Evolutionary conservation across 2,888 invertebrate genomes (phyloP), one percentile per base, ranked within the genome.

Genomic region (Cephus sareptanus): DNA sequence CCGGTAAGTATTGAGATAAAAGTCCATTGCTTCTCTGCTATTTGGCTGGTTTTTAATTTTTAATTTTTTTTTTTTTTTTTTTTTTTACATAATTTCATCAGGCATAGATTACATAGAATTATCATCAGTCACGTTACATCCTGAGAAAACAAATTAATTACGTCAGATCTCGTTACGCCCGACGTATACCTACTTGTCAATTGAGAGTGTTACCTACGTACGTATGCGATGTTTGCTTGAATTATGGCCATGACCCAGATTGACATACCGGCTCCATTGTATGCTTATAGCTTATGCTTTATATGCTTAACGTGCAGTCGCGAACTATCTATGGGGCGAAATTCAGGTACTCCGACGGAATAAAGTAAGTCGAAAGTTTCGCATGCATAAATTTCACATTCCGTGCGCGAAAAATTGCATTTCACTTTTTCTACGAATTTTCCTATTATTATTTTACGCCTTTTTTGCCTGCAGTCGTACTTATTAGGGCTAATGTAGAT

Each of bases 1-100:
- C 89, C 82, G 91, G 91, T 91, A 79, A 91, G 90, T 88, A 71
- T 71, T 71, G 9, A 56, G 56, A 56, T 56, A 56, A 56, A 9
- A 9, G 56, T 56, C 15, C 23, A 56, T 56, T 56, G 56, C 56
- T 23, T 6, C 23, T 9, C 40, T 56, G 15, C 2, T 9, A 23
- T 23, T 56, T 56, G 6, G 6, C 1, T 23, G 23, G 4, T 56
- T 56, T 56, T 23, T 9, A 56, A 9, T 56, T 15, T 12, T 56
- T 23, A n/a, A n/a, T 0, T 0, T 23, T 6, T 56, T 40, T 40
- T 40, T 15, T 15, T 31, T 31, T 31, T 34, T 34, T 11, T 35
- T 0, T 3, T 11, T 1, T 11, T 1, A 11, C 2, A 23, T 23
- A 15, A 15, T 40, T 23, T 40, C 40, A 15, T 40, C 40, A 0